Base-by-base conservation (phyloP, 2,113 vertebrate genomes). In the Phaethon lepturus region DNA sequence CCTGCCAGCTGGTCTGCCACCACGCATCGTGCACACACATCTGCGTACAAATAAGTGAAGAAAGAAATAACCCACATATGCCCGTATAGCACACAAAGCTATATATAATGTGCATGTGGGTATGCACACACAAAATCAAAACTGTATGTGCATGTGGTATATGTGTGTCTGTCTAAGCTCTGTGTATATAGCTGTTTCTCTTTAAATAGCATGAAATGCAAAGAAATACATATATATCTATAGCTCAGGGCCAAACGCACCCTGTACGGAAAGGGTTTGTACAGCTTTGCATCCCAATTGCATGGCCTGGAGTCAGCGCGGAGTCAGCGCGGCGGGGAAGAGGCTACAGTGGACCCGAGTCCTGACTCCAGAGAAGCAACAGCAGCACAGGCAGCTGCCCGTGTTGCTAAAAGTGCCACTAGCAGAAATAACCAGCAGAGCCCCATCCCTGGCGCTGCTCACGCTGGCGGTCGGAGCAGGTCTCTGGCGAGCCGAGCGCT, bases 1-100 rank as follows among this genome's bases (percentile, higher is more conserved):
- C 45, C 68, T 75, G 18, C 28, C 56, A 35, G 38, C 4, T 63
- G 59, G 11, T 42, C 35, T 68, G 49, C 18, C 23, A 7, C 49
- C 14, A 6, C 13, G 22, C 0, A 0, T 13, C 35, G 40, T 44
- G 28, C n/a, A 28, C 24, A 9, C 2, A 24, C 11, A 6, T 77
- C 82, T 77, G 44, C 0, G 1, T 55, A 4, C 16, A 78, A 33
- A 7, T 11, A 26, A 58, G 7, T 20, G 29, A 59, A 75, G 44
- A 53, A 75, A 69, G 42, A 69, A 75, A 35, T 49, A 49, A 23
- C 24, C 4, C 0, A 2, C 13, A 4, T 29, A 7, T 10, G 11
- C 23, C 33, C 33, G 10, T 11, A 9, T 1, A 82, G n/a, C n/a
- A 28, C 44, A 7, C 68, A 23, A 24, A 84, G 20, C 55, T 40